Evolutionary conservation across 1,140 invertebrate genomes (phyloP), one percentile per base, ranked within the genome.

Genomic region (Nymphalis io): DNA sequence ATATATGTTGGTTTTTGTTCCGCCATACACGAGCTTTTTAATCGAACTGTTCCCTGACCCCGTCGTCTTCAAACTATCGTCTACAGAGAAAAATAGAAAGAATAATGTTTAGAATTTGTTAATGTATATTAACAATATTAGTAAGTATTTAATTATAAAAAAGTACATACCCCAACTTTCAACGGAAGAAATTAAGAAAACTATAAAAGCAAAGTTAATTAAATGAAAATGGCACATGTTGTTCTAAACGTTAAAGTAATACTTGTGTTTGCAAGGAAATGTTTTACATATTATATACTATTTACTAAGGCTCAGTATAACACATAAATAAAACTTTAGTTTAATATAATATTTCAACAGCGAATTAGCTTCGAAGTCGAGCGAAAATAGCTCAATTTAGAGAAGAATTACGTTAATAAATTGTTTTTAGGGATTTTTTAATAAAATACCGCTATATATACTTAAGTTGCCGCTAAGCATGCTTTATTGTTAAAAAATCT

Each of bases 1-100:
- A 13, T n/a, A 55, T 60, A 73, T 68, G 1, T n/a, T 27, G 3
- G 42, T n/a, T 2, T n/a, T 20, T n/a, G 15, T 13, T n/a, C 71
- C 71, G 2, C 68, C 68, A 8, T 18, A 33, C 21, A 44, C 21
- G 1, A 39, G 10, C 40, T 10, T 13, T 12, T 39, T 38, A 16
- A 16, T 39, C 8, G 11, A 16, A 20, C n/a, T 38, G 57, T 13
- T 59, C 57, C 12, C 57, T 59, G 23, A 8, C 16, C 16, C n/a
- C n/a, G n/a, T 8, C 48, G 11, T 27, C 27, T 23, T 38, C 13
- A 40, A 51, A 53, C 10, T 33, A 48, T 12, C 3, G 6, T 16
- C 10, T 23, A 27, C 15, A 27, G 13, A 33, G 21, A 39, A 51
- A 23, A 27, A 63, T 33, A 33, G 44, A 10, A 65, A 20, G 13